These are phyloP conservation scores for Bembecia ichneumoniformis DNA, from an alignment of 2,888 invertebrate species.

Conservation along the genomic window DNA sequence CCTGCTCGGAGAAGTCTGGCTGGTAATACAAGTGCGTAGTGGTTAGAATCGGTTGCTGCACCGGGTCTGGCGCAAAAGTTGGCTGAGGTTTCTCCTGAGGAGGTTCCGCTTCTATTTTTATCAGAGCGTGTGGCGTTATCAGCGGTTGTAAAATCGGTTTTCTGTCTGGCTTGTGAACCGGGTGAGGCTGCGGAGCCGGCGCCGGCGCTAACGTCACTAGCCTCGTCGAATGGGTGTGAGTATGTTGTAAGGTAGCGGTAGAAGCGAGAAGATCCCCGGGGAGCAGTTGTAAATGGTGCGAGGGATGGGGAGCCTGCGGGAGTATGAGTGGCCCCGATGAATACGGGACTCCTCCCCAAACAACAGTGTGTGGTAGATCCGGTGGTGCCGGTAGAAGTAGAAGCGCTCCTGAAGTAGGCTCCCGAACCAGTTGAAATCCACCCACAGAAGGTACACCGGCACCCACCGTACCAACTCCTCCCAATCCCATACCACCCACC, in stretches of 20 bases:
- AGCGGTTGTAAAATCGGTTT: conserved; percentile 65
- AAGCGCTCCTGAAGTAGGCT: conserved; percentile 87
- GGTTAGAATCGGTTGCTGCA: conserved; percentile 63
- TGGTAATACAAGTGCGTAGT: conserved; percentile 73
- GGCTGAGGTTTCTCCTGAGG: conserved; percentile 57
- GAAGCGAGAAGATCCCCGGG: conserved; percentile 77
- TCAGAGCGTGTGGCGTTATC: conserved; percentile 67
- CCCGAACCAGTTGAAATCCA: conserved; percentile 89
- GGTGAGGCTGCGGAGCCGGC: conserved; percentile 51
- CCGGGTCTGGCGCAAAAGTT: conserved; percentile 58
- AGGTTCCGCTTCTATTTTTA: conserved; percentile 81
- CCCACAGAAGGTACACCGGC: conserved; percentile 76
- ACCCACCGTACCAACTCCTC: conserved; percentile 77
- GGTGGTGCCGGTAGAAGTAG: conserved; percentile 83
- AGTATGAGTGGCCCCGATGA: conserved; percentile 52
- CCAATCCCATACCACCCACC: conserved; percentile 75
- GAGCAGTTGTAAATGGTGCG: conserved; percentile 77
- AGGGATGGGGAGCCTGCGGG: conserved; percentile 68
- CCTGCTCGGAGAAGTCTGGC: conserved; percentile 59
- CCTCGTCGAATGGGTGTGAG: conserved; percentile 78
- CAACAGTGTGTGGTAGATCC: conserved; percentile 80
- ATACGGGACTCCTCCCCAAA: conserved; percentile 79
- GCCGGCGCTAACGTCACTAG: conserved; percentile 77
- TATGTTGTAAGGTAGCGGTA: conserved; percentile 76
- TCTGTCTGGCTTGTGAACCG: conserved; percentile 37